Evolutionary conservation across 2,888 invertebrate species (phyloP).

Genomic region (Petrophora chlorosata): DNA sequence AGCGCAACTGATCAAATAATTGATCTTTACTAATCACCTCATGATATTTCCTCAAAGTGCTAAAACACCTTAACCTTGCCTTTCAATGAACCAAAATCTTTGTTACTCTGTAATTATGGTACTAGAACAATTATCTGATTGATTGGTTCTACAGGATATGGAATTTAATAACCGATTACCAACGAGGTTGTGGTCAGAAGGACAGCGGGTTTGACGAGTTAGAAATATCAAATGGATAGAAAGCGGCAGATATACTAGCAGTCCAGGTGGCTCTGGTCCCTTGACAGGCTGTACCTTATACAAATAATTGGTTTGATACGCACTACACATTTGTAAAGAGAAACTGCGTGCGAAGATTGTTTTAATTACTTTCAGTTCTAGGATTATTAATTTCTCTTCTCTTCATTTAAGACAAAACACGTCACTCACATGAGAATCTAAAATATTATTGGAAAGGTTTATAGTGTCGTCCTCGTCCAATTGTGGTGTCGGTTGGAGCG

Average conservation of each 20-base stretch:
- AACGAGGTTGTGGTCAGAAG: conserved; percentile 46
- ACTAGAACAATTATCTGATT: conserved; percentile 39
- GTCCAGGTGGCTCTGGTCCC: conserved; percentile 34
- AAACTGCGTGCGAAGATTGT: conserved; percentile 22
- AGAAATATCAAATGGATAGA: conserved; percentile 41
- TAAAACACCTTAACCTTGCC: conserved; percentile 24
- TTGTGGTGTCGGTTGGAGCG: no score
- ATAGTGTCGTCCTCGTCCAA: no score
- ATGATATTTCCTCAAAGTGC: conserved; percentile 20
- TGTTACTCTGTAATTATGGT: conserved; percentile 33
- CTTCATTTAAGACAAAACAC: no score
- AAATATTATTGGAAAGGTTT: no score
- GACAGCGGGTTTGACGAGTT: conserved; percentile 58
- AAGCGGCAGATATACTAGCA: conserved; percentile 31
- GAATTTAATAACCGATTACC: conserved; percentile 39
- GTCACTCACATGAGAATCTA: no score
- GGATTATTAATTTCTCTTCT: not conserved
- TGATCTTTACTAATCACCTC: conserved; percentile 20
- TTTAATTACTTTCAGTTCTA: conserved; percentile 6
- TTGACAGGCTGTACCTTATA: conserved; percentile 49
- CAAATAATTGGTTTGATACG: conserved; percentile 48
- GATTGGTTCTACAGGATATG: conserved; percentile 44
- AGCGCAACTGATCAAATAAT: conserved; percentile 16
- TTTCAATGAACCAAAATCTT: conserved; percentile 23
- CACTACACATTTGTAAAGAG: conserved; percentile 31